Evolutionary conservation across 1,140 invertebrate genomes (phyloP), one percentile per base, ranked within the genome.

Genomic region (Mamestra configurata): DNA sequence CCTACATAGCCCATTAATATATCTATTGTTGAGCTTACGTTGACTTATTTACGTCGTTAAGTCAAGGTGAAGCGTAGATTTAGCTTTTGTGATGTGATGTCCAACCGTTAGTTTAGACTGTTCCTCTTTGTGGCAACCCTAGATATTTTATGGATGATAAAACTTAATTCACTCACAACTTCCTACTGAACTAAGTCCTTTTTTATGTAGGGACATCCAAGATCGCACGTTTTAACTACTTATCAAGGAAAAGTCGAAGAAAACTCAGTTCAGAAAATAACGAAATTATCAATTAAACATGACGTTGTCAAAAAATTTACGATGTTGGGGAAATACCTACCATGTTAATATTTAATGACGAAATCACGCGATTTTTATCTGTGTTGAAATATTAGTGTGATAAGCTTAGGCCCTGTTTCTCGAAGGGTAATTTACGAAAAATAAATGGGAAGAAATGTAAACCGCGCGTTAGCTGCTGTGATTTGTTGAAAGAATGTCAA

Each of bases 41-140:
- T 46, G 37, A 49, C 40, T 68, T 68, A 46, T 35, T 61, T 7
- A 61, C 1, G 31, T 43, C 20, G 40, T 18, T 15, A 64, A 64
- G n/a, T 68, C 64, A 68, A 46, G 22, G 64, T n/a, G 31, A 68
- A 24, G 13, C 40, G 64, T 6, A 7, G 10, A 40, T 64, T 37
- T 61, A n/a, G 59, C 35, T 40, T 7, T 64, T 40, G 35, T 64
- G 59, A 64, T 64, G 31, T 64, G n/a, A 37, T 64, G 31, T 64
- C 35, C 10, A 22, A 37, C 57, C 6, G 18, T 8, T 27, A 8
- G 35, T 11, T 61, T 61, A 27, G 24, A 57, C 27, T 18, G 15
- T 55, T 55, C 10, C 11, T 55, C 11, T 55, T 55, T 20, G 31
- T 37, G 6, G 8, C 7, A 64, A 20, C 7, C 18, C n/a, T 13